These are phyloP conservation scores for Rhopalosiphum nymphaeae DNA, from an alignment of 2,888 invertebrate genomes.

Conservation along the genomic window DNA sequence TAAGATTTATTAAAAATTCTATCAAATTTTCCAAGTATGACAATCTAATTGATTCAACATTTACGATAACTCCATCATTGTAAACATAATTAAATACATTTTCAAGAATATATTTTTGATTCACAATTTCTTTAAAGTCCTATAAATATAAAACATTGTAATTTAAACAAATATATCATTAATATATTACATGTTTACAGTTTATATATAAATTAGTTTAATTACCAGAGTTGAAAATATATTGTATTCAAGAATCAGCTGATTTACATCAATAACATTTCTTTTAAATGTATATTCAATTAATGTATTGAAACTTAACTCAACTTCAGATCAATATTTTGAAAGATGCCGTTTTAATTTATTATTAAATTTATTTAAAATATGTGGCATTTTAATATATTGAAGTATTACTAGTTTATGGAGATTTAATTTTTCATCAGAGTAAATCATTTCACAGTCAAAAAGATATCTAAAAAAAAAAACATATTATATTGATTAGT, in stretches of 20 bases:
- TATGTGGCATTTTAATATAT: not conserved
- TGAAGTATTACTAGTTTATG: not conserved
- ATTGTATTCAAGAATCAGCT: not conserved
- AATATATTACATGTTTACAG: not conserved
- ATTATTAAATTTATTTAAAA: slow-evolving; percentile 2
- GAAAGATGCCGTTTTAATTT: slow-evolving; percentile 16
- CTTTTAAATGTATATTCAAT: not conserved
- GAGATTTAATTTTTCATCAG: slow-evolving; percentile 3
- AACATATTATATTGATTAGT: not conserved
- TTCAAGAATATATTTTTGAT: slow-evolving; percentile 22
- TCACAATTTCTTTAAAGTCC: slow-evolving; percentile 9
- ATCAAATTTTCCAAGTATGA: slow-evolving; percentile 19
- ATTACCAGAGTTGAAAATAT: slow-evolving; percentile 18
- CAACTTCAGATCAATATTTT: slow-evolving; percentile 10
- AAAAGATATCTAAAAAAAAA: slow-evolving; percentile 41
- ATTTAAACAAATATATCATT: not conserved
- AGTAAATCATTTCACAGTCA: not conserved
- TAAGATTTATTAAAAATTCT: slow-evolving; percentile 15
- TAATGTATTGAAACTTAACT: not conserved
- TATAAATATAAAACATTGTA: not conserved
- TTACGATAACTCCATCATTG: not conserved
- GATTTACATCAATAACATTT: slow-evolving; percentile 20
- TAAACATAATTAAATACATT: slow-evolving; percentile 27
- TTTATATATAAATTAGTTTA: not conserved
- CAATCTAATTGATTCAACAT: not conserved